Conservation (phyloP, 1,140 invertebrate genomes). For the Chlorops oryzae region DNA sequence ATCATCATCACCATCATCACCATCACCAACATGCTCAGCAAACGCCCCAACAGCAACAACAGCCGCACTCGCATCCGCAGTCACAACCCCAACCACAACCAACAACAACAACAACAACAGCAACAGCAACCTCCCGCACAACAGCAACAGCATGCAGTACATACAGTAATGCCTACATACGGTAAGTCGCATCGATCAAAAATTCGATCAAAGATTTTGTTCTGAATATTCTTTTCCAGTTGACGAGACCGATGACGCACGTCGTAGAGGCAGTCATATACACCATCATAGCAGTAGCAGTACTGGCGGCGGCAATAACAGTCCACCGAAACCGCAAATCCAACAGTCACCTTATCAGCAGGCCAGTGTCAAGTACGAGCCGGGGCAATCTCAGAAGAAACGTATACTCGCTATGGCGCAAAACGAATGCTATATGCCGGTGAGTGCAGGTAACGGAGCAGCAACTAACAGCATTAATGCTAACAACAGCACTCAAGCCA, state of each 20-base stretch:
- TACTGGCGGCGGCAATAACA: constrained; percentile 16
- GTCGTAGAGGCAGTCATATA: constrained; percentile 14
- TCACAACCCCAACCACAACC: constrained; percentile 27
- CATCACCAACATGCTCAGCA: constrained; percentile 9
- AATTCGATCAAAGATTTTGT: neutral
- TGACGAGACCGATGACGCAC: no score
- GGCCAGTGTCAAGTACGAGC: constrained; percentile 47
- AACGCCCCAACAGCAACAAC: constrained; percentile 18
- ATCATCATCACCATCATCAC: constrained; percentile 13
- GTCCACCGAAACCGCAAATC: constrained; percentile 21
- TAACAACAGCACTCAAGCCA: constrained; percentile 14
- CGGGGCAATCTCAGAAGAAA: constrained; percentile 78
- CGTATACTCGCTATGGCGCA: constrained; percentile 75
- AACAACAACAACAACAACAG: constrained; percentile 24
- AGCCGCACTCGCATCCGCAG: constrained; percentile 12
- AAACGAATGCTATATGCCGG: constrained; percentile 64
- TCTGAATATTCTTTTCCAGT: neutral
- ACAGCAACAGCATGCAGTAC: constrained; percentile 13
- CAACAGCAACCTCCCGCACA: constrained; percentile 15
- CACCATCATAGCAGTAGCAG: constrained; percentile 15
- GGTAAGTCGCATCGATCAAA: no score
- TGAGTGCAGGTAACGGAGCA: constrained; percentile 11
- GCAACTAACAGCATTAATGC: constrained; percentile 15
- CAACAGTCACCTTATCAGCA: constrained; percentile 35
- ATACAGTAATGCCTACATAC: no score